Conservation (phyloP, 2,888 invertebrate genomes). For the Cephus rjabovi region DNA sequence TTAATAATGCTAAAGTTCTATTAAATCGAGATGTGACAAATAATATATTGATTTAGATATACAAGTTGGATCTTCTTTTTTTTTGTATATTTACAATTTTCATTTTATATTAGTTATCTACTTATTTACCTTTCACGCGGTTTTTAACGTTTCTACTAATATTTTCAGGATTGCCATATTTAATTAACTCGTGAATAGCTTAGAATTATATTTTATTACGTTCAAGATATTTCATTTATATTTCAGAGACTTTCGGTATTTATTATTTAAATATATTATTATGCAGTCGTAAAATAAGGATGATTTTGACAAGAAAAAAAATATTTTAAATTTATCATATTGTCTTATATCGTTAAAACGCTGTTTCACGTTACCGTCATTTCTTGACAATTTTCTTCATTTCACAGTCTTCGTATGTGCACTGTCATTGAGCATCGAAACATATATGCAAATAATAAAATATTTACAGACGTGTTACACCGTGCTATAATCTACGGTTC, state of each 20-base stretch:
- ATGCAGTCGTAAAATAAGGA: no score
- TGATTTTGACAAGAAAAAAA: not conserved
- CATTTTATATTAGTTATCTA: not conserved
- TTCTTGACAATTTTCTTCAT: not conserved
- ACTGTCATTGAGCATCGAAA: not conserved
- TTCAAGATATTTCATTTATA: no score
- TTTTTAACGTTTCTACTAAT: no score
- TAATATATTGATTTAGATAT: not conserved
- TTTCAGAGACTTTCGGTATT: no score
- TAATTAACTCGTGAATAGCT: no score
- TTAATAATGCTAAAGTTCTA: not conserved
- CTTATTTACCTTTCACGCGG: not conserved
- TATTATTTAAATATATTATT: no score
- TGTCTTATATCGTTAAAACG: not conserved
- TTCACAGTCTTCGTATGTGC: not conserved
- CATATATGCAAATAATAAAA: not conserved
- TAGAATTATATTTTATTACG: no score
- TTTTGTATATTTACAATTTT: not conserved
- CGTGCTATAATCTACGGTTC: not conserved
- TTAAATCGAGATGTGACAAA: not conserved
- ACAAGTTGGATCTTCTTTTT: not conserved
- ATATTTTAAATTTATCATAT: not conserved
- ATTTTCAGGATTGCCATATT: no score
- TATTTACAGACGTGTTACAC: not conserved
- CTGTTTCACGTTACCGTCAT: not conserved